Evolutionary conservation across 2,113 vertebrate genomes (phyloP), one percentile per base, ranked within the genome.

Genomic region (Isurus oxyrinchus): DNA sequence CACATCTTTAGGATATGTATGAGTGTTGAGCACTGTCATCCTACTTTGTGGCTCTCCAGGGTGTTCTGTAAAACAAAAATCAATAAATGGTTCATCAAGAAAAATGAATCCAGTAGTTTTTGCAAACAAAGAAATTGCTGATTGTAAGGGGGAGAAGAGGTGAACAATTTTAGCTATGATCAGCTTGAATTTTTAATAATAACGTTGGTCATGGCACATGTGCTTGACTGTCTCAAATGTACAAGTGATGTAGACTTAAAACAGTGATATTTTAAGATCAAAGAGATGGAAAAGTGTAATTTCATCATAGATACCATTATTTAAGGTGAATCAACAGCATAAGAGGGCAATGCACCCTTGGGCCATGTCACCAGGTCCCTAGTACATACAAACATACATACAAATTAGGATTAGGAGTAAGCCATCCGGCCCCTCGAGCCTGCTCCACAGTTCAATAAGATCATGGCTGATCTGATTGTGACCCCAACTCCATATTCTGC

Each of bases 11-110:
- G 7, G 55, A 31, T 90, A 57, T 59, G 23, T 49, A 35, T 95
- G 63, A 49, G 40, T 27, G 11, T 95, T 7, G 40, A 95, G 63
- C 49, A 8, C 93, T 67, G 23, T 69, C 49, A 49, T 95, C 61
- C 7, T 49, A 69, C n/a, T 49, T 69, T 49, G 88, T 1, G 2
- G 55, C 55, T 91, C 53, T 91, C 88, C 55, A 91, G 55, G 13
- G 88, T 31, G 31, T 35, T 59, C 88, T 61, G 88, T 91, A 35
- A 95, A 95, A 53, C 63, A 69, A 95, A 91, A 95, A 49, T 95
- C 93, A 95, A 95, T 44, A 67, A 67, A 95, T 25, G 69, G 93
- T 95, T 95, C 61, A 23, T 69, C 35, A 95, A 95, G 63, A 67
- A 49, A 49, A 66, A 95, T 95, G 61, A 95, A 95, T 35, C 88